Evolutionary conservation across 1,140 invertebrate species (phyloP).

Genomic region (Subanguina moxae): DNA sequence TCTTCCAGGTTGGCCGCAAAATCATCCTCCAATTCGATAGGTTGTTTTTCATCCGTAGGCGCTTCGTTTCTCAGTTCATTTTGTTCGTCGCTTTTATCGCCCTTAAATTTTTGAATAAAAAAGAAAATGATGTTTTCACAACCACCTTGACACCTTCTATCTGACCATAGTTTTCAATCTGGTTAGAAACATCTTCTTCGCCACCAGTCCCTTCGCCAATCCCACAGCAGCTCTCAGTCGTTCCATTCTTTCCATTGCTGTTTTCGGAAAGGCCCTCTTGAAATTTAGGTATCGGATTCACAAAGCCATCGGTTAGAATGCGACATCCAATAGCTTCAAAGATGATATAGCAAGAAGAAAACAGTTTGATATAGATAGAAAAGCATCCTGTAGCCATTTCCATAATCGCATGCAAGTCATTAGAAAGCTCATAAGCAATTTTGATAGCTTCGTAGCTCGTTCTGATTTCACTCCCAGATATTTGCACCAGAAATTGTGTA

Average conservation of each 20-base stretch:
- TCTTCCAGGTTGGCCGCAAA: conserved; percentile 55
- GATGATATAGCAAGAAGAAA: conserved; percentile 6
- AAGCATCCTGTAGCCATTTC: conserved; percentile 6
- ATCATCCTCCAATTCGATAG: conserved; percentile 56
- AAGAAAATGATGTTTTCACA: no score
- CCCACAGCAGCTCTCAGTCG: conserved; percentile 42
- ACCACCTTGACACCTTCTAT: conserved; percentile 57
- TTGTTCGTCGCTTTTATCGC: conserved; percentile 23
- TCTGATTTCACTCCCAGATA: no score
- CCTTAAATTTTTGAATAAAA: not conserved
- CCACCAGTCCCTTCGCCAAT: conserved; percentile 53
- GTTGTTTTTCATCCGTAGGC: conserved; percentile 66
- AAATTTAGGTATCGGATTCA: conserved; percentile 74
- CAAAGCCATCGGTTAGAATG: conserved; percentile 71
- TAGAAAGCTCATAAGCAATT: not conserved
- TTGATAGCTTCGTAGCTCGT: no score
- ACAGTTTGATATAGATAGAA: conserved; percentile 25
- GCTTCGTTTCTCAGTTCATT: conserved; percentile 72
- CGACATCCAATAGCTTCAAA: conserved; percentile 12
- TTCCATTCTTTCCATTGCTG: conserved; percentile 34
- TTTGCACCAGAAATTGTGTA: no score
- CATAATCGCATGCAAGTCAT: not conserved
- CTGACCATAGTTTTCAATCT: conserved; percentile 85
- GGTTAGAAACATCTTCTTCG: conserved; percentile 84
- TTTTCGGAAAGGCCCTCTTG: conserved; percentile 63